Evolutionary conservation across 2,113 vertebrate species (phyloP), one percentile per base, ranked within the genome.

Genomic region (Gila orcuttii): DNA sequence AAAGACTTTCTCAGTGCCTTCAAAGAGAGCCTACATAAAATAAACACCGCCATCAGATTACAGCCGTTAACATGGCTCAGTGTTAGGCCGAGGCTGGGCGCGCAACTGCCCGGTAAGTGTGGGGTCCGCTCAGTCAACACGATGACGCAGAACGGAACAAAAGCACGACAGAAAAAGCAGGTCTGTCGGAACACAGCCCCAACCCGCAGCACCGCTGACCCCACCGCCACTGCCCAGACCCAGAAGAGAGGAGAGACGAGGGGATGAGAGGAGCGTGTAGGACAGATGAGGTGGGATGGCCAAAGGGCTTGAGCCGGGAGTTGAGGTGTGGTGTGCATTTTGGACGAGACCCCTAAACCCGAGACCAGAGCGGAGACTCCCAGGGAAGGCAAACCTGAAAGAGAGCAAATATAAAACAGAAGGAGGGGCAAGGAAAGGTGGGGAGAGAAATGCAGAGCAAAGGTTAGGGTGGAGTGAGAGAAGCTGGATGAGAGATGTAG

Each of bases 141-240:
- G 93, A 93, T 95, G 95, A 95, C 95, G 95, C 94, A 95, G 95
- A 94, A 95, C 92, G 95, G 94, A 95, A 95, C 94, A 95, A 95
- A 94, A 91, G 91, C 94, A 90, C 93, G 92, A 95, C 94, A 95
- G 94, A 95, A 95, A 87, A 93, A 92, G 91, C 93, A 89, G 92
- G 90, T 92, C 89, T 93, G 93, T 92, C 92, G 93, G 95, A 95
- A 95, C 91, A 94, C 94, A 93, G 93, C 93, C 93, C 94, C 92
- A 93, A 87, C 93, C 95, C 94, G 88, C 93, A 93, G 91, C 88
- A 89, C 91, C 89, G 83, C 91, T 91, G 91, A 91, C 90, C 93
- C 91, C 89, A 78, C 15, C n/a, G 52, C 76, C 55, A 10, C 87
- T 84, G 87, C 81, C 84, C 87, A 84, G 85, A 68, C 59, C 68